These are phyloP conservation scores for Heliconius charithonia DNA, from an alignment of 2,888 invertebrate genomes.

Conservation along the genomic window DNA sequence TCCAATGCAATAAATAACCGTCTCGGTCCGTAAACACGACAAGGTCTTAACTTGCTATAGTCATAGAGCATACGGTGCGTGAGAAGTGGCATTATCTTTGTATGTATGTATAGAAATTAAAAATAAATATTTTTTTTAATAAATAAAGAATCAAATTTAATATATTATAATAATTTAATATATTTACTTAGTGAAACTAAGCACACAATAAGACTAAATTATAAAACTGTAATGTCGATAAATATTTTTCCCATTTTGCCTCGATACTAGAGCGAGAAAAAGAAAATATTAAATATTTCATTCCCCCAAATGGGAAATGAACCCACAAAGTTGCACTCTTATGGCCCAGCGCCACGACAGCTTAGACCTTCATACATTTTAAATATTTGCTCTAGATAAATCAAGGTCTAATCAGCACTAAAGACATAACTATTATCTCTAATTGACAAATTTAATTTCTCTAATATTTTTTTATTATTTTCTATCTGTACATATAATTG, in stretches of 20 bases:
- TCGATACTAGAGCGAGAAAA: too few relatives aligned
- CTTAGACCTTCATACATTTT: background rate
- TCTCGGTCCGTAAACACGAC: constrained; percentile 23
- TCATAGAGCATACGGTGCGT: background rate
- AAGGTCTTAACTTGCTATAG: constrained; percentile 14
- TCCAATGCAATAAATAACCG: constrained; percentile 13
- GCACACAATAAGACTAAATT: too few relatives aligned
- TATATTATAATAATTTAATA: too few relatives aligned
- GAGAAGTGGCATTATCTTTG: background rate
- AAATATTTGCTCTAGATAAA: background rate
- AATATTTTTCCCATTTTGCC: too few relatives aligned
- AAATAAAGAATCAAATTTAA: background rate
- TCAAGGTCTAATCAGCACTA: constrained; percentile 1
- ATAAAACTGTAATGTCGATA: too few relatives aligned
- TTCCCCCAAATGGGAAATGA: too few relatives aligned
- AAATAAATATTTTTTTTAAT: too few relatives aligned
- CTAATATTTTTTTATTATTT: background rate
- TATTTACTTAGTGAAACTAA: too few relatives aligned
- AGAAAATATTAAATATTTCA: too few relatives aligned
- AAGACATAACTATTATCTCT: background rate
- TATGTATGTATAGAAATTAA: background rate
- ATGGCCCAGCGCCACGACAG: too few relatives aligned
- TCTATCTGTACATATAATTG: background rate
- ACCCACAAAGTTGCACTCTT: too few relatives aligned
- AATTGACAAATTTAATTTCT: background rate